Percentiles rank a stretch among this genome's conserved stretches.
Conservation (phyloP, 2,113 vertebrate genomes). For the Corynorhinus townsendii region DNA sequence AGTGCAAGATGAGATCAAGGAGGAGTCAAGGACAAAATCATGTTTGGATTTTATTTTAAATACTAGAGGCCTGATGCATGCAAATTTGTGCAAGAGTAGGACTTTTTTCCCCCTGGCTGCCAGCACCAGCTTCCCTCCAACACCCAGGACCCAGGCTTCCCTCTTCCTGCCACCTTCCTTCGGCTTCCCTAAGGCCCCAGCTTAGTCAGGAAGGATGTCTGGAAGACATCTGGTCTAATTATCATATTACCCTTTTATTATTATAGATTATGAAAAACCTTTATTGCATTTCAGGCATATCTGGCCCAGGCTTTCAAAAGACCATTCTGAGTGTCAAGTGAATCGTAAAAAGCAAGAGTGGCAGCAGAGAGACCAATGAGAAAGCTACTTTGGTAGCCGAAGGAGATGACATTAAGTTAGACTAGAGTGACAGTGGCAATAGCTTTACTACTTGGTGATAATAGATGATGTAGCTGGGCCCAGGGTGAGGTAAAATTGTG, state of each 20-base stretch:
- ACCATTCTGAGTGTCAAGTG: not conserved
- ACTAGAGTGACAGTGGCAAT: not conserved
- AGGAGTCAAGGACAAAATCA: not conserved
- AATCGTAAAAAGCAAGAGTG: not conserved
- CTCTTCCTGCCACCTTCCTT: too few species aligned
- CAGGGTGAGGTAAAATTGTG: slow-evolving; percentile 1
- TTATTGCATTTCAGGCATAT: not conserved
- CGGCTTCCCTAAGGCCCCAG: too few species aligned
- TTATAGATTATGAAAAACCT: not conserved
- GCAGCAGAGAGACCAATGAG: not conserved
- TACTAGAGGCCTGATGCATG: not conserved
- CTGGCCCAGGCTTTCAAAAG: not conserved
- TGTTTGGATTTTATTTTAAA: not conserved
- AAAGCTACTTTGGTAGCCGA: not conserved
- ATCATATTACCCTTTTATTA: too few species aligned
- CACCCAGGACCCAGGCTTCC: too few species aligned
- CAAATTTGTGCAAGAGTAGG: too few species aligned
- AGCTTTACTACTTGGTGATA: slow-evolving; percentile 9
- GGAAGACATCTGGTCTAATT: too few species aligned
- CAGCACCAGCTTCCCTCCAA: too few species aligned
- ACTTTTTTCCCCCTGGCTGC: too few species aligned
- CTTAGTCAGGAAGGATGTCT: too few species aligned
- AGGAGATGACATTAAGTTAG: not conserved
- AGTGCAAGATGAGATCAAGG: not conserved
- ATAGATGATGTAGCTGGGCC: not conserved